Base-by-base conservation (phyloP, 2,113 vertebrate species). In the Dicaeum eximium region DNA sequence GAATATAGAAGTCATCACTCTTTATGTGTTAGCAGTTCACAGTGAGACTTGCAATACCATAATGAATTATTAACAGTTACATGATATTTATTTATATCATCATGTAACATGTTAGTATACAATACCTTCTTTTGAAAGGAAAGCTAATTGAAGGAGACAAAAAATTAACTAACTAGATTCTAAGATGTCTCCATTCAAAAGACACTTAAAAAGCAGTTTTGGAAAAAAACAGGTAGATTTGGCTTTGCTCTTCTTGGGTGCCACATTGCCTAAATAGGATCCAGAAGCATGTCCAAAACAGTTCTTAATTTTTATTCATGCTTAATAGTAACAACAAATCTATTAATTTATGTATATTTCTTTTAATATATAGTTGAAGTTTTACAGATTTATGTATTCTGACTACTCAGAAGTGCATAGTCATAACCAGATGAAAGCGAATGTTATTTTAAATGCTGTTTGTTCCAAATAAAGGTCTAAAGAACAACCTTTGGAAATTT, bases 201-300 rank as follows among this genome's bases (percentile, higher is more conserved):
- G 23, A 44, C 5, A 61, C 1, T 40, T 60, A 14, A n/a, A 78
- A 92, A 73, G 1, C 2, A 35, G 9, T 77, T 60, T 90, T 51
- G 3, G 12, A 38, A 84, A 56, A 88, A 54, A 35, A 30, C 47
- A 1, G 3, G 13, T 15, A 38, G 4, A 35, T 69, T 64, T 77
- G 8, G 0, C 18, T 93, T 75, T 65, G 5, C 2, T 77, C 2
- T 51, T 77, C 3, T 23, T 70, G 10, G 1, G 2, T 56, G 7
- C 58, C 10, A 42, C 7, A 38, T 42, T 44, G 9, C 8, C 13
- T 45, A 18, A 62, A 50, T 20, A 74, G 15, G 10, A 13, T 24
- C 35, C 1, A 71, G 13, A 58, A 67, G 8, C 37, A 40, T 6
- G 3, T 57, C 25, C 5, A 77, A 67, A 61, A 28, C 18, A 73